A percentile compares a stretch with the other conserved stretches of the same genome.
These are phyloP conservation scores for Clanis bilineata DNA, from an alignment of 2,888 invertebrate species.

Conservation along the genomic window DNA sequence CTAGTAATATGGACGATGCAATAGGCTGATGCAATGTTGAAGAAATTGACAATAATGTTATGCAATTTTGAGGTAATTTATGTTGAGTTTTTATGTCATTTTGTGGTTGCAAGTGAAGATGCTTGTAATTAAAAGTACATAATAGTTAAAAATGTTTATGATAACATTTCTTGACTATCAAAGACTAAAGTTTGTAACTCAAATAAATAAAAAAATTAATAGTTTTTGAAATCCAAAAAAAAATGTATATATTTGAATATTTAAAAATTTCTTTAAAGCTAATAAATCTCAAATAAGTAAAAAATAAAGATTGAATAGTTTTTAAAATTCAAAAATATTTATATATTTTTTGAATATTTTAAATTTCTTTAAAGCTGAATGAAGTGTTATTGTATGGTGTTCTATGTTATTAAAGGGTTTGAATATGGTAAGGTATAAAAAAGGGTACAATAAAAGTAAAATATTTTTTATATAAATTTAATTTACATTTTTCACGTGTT, in stretches of 20 bases:
- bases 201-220: too few relatives aligned
- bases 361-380: not conserved
- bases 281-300: too few relatives aligned
- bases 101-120: not conserved
- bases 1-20: slow-evolving; percentile 23
- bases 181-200: too few relatives aligned
- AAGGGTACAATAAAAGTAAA: slow-evolving; percentile 38
- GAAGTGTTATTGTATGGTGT: not conserved
- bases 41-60: slow-evolving; percentile 27
- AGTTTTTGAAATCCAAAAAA: too few relatives aligned
- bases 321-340: too few relatives aligned
- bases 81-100: not conserved
- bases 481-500: slow-evolving; percentile 59
- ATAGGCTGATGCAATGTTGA: slow-evolving; percentile 54
- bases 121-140: too few relatives aligned
- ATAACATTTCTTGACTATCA: too few relatives aligned
- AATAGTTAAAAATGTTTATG: not conserved
- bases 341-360: too few relatives aligned
- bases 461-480: slow-evolving; percentile 56
- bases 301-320: too few relatives aligned
- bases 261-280: too few relatives aligned
- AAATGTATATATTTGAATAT: too few relatives aligned
- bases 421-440: slow-evolving; percentile 9
- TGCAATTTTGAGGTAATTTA: slow-evolving; percentile 12
- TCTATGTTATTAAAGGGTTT: not conserved